Conservation (phyloP, 2,888 invertebrate genomes). For the Eristalinus sepulchralis region DNA sequence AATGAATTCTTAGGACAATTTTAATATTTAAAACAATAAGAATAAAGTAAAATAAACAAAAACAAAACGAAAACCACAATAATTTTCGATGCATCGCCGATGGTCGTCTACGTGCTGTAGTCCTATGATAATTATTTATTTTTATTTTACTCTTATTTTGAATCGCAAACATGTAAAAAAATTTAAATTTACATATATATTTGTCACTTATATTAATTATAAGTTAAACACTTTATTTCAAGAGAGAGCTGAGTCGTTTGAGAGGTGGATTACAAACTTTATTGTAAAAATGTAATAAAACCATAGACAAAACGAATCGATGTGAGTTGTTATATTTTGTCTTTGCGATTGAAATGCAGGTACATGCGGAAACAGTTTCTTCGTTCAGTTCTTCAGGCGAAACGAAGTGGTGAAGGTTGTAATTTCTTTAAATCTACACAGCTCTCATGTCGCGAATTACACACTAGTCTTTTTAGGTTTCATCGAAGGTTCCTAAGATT, state of each 20-base stretch:
- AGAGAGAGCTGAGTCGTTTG: conserved; percentile 66
- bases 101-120: conserved; percentile 56
- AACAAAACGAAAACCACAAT: conserved; percentile 50
- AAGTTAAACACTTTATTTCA: conserved; percentile 49
- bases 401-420: no score
- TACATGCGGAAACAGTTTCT: no score
- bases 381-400: no score
- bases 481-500: no score
- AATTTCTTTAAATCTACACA: no score
- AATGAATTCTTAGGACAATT: conserved; percentile 67
- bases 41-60: conserved; percentile 32
- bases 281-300: conserved; percentile 56
- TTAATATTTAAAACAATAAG: conserved; percentile 57
- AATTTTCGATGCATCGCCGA: conserved; percentile 56
- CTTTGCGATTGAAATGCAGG: background rate
- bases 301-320: conserved; percentile 28
- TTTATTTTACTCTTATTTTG: conserved; percentile 61
- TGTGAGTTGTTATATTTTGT: background rate
- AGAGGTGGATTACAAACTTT: conserved; percentile 52
- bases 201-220: conserved; percentile 39
- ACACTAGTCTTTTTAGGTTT: no score
- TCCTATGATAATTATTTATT: conserved; percentile 67
- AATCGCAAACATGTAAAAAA: conserved; percentile 46
- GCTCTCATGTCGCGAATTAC: no score
- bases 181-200: conserved; percentile 36